phyloP scores from a whole-genome alignment of 2,888 invertebrate genomes.

The Campoplex nolae region DNA sequence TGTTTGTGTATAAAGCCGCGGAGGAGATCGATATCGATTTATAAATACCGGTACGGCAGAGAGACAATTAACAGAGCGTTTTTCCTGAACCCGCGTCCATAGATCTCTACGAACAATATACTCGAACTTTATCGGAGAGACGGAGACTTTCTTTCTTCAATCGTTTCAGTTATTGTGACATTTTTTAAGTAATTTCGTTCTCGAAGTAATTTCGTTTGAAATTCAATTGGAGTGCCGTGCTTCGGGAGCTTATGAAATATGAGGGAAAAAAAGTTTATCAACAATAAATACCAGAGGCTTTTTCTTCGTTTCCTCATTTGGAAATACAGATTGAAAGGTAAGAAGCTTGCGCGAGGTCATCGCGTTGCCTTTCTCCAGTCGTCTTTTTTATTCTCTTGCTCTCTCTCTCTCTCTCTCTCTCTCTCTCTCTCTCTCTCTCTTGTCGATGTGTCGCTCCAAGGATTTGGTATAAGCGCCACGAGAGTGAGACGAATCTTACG shows the following conservation, averaged over 20 bases:
- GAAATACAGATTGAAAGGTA: conserved; percentile 37
- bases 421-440: conserved; percentile 12
- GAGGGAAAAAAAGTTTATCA: neutral
- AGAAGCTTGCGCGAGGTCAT: conserved; percentile 65
- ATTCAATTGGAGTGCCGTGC: too few relatives aligned
- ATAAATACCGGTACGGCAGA: conserved; percentile 11
- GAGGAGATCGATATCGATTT: conserved; percentile 18
- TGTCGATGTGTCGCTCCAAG: conserved; percentile 50
- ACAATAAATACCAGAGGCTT: neutral
- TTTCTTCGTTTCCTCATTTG: conserved; percentile 56
- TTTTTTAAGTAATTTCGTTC: too few relatives aligned
- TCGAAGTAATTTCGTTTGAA: too few relatives aligned
- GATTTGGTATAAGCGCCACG: conserved; percentile 57
- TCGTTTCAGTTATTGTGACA: too few relatives aligned
- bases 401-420: conserved; percentile 8
- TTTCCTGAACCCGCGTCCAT: neutral
- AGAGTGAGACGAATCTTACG: conserved; percentile 61
- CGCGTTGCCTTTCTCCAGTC: conserved; percentile 57
- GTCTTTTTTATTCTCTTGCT: neutral
- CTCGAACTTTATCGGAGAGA: too few relatives aligned
- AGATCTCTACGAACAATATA: too few relatives aligned
- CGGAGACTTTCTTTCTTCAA: too few relatives aligned
- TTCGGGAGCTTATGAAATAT: too few relatives aligned
- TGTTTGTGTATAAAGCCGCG: neutral
- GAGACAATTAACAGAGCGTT: conserved; percentile 4